Base-by-base conservation (phyloP, 2,888 invertebrate species). In the Andrena marginata region DNA sequence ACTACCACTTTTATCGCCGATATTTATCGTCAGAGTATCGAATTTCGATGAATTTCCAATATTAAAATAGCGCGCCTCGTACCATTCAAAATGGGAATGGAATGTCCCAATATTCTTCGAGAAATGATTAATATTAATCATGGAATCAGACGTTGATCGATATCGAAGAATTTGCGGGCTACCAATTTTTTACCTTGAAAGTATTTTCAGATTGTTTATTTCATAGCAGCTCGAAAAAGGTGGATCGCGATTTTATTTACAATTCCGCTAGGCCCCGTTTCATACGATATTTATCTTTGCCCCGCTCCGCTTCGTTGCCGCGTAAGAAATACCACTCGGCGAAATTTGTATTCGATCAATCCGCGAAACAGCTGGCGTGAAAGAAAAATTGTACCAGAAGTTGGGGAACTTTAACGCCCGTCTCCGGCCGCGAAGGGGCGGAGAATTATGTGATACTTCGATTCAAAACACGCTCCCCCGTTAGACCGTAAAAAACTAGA, bases 391-490 rank as follows among this genome's bases (percentile, higher is more conserved):
- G 80, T 35, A 35, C 20, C 56, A 29, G 80, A 80, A 80, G 56
- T 80, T 35, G 62, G 49, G 10, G 48, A 79, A 80, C 33, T 73
- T 79, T 51, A 80, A 80, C 80, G 65, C 54, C 64, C n/a, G 16
- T 60, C 51, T 29, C 54, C 20, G 26, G n/a, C 42, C 1, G 42
- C 16, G 16, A 16, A 42, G 3, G 16, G 64, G 48, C 13, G 56
- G 67, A 80, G 80, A 80, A 80, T 80, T 80, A 80, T 73, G 80
- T 59, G 80, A 80, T 80, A 80, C 80, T 64, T 67, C 63, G 80
- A 80, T 80, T 80, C 80, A 80, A 80, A 80, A 80, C 80, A 80
- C 80, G 73, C 73, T 80, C 29, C 68, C 63, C 80, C 63, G 80
- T 80, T 68, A 68, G 68, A 80, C 56, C 73, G 73, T 80, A 64